Evolutionary conservation across 1,140 invertebrate species (phyloP), one percentile per base, ranked within the genome.

Genomic region (Heliconius congener): DNA sequence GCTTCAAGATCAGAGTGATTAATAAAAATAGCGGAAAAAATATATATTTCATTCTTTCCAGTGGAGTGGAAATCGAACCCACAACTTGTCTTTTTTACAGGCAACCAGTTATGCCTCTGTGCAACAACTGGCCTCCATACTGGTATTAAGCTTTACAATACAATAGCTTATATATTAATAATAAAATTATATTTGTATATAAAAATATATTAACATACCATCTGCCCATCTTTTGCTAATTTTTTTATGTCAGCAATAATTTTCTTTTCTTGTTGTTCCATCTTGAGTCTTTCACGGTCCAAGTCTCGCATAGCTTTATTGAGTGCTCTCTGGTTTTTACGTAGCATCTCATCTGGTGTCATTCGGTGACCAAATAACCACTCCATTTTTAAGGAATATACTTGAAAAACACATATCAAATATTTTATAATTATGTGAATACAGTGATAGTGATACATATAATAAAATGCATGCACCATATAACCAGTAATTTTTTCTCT

Each of bases 181-280:
- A 52, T 52, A 52, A 19, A 52, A 52, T 52, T 19, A 52, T 52
- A 52, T 52, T 52, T 52, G 16, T 50, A 18, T 13, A 42, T 42
- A 11, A 42, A 23, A n/a, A 70, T 70, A 27, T 23, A 70, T 16
- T 19, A 18, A 16, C 23, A 92, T 95, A 99, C 98, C 99, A 99
- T 99, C 96, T 99, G 99, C 60, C 98, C 98, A 91, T 99, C 98
- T 93, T 99, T 99, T 3, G 99, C 99, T 95, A 99, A 97, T 95
- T 99, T 99, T 94, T 99, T 99, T 80, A 99, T 99, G 91, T 99
- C 99, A 6, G 96, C 96, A 81, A 99, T 99, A 60, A 99, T 97
- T 95, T 99, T 99, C 91, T 99, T 99, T 91, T 99, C 99, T 90
- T 99, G 99, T 84, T 99, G 98, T 93, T 99, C 99, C 98, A 99